Conservation (phyloP, 2,113 vertebrate species). For the Propithecus coquereli region DNA sequence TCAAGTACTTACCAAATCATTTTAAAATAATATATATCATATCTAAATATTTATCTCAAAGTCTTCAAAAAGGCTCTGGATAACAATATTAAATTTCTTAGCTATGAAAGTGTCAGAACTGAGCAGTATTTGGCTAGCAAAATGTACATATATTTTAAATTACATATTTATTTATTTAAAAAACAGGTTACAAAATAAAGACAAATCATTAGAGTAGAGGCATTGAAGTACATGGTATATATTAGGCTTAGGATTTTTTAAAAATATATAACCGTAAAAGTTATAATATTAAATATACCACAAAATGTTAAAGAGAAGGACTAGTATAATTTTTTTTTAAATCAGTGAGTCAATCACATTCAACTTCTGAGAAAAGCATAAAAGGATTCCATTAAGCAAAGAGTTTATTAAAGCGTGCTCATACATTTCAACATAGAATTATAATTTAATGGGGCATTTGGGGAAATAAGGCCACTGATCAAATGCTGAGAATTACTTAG, state of each 20-base stretch:
- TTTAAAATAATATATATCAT: constrained; percentile 22
- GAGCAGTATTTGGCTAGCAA: neutral
- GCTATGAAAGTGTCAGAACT: neutral
- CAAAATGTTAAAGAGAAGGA: constrained; percentile 1
- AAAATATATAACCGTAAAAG: neutral
- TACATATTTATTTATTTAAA: constrained; percentile 7
- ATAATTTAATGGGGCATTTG: neutral
- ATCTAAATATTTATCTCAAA: neutral
- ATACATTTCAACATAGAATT: constrained; percentile 35
- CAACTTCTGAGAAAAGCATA: constrained; percentile 37
- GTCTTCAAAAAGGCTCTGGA: constrained; percentile 33
- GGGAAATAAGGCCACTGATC: constrained; percentile 33
- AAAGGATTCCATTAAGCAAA: constrained; percentile 33
- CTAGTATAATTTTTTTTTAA: constrained; percentile 33
- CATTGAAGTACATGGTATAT: neutral
- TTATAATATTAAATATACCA: constrained; percentile 26
- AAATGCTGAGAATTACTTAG: constrained; percentile 39
- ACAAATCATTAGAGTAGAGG: neutral
- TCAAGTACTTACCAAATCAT: neutral
- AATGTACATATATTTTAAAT: neutral
- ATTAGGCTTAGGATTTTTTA: neutral
- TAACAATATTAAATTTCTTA: constrained; percentile 15
- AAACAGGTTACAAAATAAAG: neutral
- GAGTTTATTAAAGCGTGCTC: constrained; percentile 26
- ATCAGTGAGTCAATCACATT: constrained; percentile 13